Evolutionary conservation across 2,113 vertebrate species (phyloP).

Genomic region (Pteronura brasiliensis): DNA sequence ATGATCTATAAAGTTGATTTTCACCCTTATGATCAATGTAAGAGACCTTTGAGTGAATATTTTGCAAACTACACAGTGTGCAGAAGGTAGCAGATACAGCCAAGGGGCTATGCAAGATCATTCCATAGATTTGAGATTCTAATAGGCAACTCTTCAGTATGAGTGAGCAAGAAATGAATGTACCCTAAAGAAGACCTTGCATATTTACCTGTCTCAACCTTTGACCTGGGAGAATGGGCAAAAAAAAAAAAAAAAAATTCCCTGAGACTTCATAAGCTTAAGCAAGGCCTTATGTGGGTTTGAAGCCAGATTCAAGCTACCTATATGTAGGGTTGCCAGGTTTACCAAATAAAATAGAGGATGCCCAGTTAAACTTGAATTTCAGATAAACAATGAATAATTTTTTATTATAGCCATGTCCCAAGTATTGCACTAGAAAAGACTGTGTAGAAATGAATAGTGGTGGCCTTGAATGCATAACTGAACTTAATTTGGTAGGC

Average conservation of each 20-base stretch:
- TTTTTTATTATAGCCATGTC: background rate
- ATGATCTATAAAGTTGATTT: background rate
- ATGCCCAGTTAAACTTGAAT: background rate
- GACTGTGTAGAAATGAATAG: background rate
- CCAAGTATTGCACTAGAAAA: conserved; percentile 8
- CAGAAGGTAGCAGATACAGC: background rate
- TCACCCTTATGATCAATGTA: background rate
- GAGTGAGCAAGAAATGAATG: background rate
- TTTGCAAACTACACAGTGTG: background rate
- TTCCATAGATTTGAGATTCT: background rate
- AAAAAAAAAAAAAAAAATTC: background rate
- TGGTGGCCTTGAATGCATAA: background rate
- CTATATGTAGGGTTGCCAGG: background rate
- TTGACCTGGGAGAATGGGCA: background rate
- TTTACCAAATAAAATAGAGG: background rate
- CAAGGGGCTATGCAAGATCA: background rate
- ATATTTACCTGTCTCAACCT: background rate
- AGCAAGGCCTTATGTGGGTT: background rate
- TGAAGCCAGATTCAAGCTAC: background rate
- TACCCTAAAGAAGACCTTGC: background rate
- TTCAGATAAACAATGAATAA: background rate
- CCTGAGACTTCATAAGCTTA: background rate
- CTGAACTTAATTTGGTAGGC: background rate
- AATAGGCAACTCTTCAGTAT: background rate
- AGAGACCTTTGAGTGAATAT: background rate